Evolutionary conservation across 2,113 vertebrate genomes (phyloP).

Genomic region (Bos javanicus): DNA sequence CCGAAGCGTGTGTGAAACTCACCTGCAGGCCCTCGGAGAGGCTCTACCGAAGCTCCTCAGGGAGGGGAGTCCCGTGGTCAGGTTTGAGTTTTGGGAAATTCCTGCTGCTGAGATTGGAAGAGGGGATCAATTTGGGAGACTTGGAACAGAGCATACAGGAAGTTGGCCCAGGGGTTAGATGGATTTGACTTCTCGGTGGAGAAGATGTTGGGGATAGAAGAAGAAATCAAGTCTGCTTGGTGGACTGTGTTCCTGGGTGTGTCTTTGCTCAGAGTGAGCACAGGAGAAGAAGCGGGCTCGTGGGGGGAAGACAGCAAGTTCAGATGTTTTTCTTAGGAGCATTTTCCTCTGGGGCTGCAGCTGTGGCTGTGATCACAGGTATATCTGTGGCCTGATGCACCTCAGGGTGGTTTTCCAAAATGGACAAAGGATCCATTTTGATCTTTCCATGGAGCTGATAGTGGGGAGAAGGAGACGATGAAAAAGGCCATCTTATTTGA

Average conservation of each 20-base stretch:
- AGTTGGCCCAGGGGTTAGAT: background rate
- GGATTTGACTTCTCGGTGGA: background rate
- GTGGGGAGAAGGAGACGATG: background rate
- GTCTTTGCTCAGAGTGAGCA: background rate
- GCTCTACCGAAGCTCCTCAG: background rate
- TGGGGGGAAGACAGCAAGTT: too few relatives aligned
- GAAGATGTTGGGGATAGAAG: background rate
- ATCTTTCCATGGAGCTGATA: background rate
- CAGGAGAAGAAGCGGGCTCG: background rate
- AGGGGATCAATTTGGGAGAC: background rate
- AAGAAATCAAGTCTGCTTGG: background rate
- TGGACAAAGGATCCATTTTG: background rate
- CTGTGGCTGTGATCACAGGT: background rate
- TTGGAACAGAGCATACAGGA: background rate
- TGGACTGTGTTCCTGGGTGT: background rate
- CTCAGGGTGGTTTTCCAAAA: background rate
- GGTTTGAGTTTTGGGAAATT: background rate
- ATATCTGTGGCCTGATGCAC: background rate
- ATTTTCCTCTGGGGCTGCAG: background rate
- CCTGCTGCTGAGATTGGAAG: background rate
- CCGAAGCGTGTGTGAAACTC: background rate
- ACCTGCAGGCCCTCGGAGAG: background rate
- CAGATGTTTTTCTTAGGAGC: accelerated
- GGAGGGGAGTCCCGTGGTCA: background rate
- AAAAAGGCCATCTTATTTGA: background rate